Conservation (phyloP, 2,113 vertebrate species). For the Leptodactylus fuscus region DNA sequence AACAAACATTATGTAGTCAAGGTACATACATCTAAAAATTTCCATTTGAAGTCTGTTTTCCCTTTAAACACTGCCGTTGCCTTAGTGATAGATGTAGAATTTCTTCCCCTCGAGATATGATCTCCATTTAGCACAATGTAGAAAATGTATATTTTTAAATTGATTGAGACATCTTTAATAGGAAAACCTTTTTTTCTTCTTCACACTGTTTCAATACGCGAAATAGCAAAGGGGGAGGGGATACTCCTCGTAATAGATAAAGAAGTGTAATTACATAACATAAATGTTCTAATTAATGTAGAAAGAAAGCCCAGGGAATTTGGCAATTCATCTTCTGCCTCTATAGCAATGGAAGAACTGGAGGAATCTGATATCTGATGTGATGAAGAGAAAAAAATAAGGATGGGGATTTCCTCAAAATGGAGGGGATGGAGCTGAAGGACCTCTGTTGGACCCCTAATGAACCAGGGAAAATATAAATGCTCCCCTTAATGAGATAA, state of each 20-base stretch:
- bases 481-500: too few relatives aligned
- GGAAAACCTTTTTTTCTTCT: background rate
- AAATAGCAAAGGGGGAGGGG: background rate
- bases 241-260: constrained; percentile 18
- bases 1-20: background rate
- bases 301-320: constrained; percentile 31
- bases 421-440: too few relatives aligned
- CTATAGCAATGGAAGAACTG: background rate
- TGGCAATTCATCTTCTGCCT: background rate
- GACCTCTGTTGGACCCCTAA: too few relatives aligned
- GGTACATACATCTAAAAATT: background rate
- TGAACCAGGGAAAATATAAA: too few relatives aligned
- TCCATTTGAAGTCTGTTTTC: background rate
- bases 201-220: background rate
- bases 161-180: constrained; percentile 27
- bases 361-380: background rate
- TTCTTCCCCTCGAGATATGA: constrained; percentile 28
- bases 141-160: constrained; percentile 47
- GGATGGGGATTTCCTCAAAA: background rate
- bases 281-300: constrained; percentile 49
- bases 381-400: background rate
- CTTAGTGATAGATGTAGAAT: constrained; percentile 26
- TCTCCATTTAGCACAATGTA: constrained; percentile 42
- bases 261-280: constrained; percentile 38
- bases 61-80: constrained; percentile 29